phyloP scores from a whole-genome alignment of 2,797 vertebrate species.

The Pseudomugil gertrudae region DNA sequence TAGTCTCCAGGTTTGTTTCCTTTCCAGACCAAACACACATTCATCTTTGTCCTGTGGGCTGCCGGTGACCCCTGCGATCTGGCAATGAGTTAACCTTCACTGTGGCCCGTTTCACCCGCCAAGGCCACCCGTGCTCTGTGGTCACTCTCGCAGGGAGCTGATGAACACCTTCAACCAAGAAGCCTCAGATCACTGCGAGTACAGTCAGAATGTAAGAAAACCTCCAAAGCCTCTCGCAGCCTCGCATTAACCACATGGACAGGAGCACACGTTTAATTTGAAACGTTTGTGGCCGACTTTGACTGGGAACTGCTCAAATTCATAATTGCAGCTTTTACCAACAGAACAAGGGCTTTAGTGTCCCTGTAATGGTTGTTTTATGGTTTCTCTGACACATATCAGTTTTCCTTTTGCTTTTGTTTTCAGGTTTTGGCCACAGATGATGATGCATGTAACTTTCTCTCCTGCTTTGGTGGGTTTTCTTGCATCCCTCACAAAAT shows the following conservation, averaged over 20 bases:
- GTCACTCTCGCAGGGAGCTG: constrained; percentile 62
- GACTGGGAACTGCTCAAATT: background rate
- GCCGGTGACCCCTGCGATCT: constrained; percentile 71
- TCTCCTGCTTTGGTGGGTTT: background rate
- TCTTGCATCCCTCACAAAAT: fast-evolving
- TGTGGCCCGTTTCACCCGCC: constrained; percentile 63
- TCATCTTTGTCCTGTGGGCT: constrained; percentile 59
- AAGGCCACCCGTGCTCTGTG: constrained; percentile 76
- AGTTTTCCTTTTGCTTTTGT: background rate
- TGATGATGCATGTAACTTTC: background rate
- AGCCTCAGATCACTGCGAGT: constrained; percentile 15
- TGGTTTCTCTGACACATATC: background rate
- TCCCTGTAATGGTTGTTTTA: background rate
- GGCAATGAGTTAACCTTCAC: constrained; percentile 63
- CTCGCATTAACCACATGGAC: background rate
- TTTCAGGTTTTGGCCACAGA: background rate
- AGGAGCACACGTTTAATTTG: background rate
- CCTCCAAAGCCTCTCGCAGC: constrained; percentile 25
- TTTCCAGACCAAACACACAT: constrained; percentile 80
- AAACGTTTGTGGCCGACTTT: background rate
- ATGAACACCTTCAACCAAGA: constrained; percentile 44
- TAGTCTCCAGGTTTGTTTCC: constrained; percentile 57
- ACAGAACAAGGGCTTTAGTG: background rate
- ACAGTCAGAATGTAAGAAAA: constrained; percentile 40
- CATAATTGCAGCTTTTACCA: background rate